Evolutionary conservation across 2,888 invertebrate species (phyloP), one percentile per base, ranked within the genome.

Genomic region (Lobophora halterata): DNA sequence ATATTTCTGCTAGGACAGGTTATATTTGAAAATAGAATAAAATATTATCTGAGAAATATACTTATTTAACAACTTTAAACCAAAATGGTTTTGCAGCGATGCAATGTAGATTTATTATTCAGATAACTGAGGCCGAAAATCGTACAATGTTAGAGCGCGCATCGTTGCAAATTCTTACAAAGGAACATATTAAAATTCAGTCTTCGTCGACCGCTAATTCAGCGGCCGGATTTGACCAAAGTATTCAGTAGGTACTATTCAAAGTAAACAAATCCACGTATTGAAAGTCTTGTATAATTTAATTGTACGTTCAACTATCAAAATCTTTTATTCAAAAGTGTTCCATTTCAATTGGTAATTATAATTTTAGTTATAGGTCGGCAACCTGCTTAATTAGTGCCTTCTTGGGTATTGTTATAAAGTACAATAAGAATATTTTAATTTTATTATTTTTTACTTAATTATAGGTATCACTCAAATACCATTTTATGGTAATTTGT

Each of bases 291-390:
- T 27, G 57, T 53, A 61, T 65, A 61, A 49, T 58, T 66, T 59
- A 58, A 58, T 50, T 46, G 77, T 69, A 63, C 77, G 61, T 55
- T 52, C 76, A 59, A 66, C 77, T 53, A 54, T 50, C 39, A 40
- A 64, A 66, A 65, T 69, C 48, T 58, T 49, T 68, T 36, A 43
- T 43, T 43, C 39, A 39, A 30, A 33, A 33, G n/a, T n/a, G n/a
- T n/a, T n/a, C 23, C 19, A 45, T 48, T 48, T 38, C 44, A 48
- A 48, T 45, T 45, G 38, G 42, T 48, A 48, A 45, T 49, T n/a
- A n/a, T n/a, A n/a, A n/a, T 46, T 37, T 36, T 38, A 24, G 37
- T 45, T 34, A 8, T 36, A 40, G 39, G 41, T 44, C 37, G 17
- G 21, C 25, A 30, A 46, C 44, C 46, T 38, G 30, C 5, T 29